These are phyloP conservation scores for Cerceris rybyensis DNA, from an alignment of 2,888 invertebrate genomes.

Conservation along the genomic window DNA sequence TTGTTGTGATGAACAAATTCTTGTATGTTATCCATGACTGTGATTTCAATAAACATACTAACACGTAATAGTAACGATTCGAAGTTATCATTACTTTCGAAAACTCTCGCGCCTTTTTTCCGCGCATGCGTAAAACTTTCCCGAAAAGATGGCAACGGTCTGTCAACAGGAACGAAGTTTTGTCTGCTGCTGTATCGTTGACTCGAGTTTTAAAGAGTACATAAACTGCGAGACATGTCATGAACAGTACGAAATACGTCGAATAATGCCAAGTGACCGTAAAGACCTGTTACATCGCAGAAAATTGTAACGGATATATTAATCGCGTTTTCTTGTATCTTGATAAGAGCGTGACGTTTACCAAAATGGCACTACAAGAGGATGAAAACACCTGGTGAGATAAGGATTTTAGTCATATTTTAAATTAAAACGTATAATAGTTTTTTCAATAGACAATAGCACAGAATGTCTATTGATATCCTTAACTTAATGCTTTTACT, in stretches of 20 bases:
- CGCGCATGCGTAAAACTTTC: constrained; percentile 47
- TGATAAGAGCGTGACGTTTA: constrained; percentile 62
- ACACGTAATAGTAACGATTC: too few species aligned
- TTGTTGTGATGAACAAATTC: too few species aligned
- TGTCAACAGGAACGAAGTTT: constrained; percentile 63
- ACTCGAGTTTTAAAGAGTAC: constrained; percentile 35
- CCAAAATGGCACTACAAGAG: constrained; percentile 85
- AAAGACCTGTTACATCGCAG: constrained; percentile 20
- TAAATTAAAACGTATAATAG: neutral
- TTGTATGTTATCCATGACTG: too few species aligned
- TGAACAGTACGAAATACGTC: constrained; percentile 24
- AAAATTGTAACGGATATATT: constrained; percentile 40
- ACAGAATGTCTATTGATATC: neutral
- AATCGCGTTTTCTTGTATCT: constrained; percentile 28
- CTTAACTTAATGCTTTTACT: neutral
- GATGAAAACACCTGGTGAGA: constrained; percentile 86
- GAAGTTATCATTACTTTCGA: too few species aligned
- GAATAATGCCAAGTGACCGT: constrained; percentile 48
- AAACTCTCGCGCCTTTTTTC: constrained; percentile 7
- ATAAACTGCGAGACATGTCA: constrained; percentile 30
- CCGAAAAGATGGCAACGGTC: constrained; percentile 67
- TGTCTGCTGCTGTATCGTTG: constrained; percentile 48
- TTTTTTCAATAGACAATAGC: neutral
- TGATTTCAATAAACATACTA: too few species aligned
- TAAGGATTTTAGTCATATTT: constrained; percentile 10